phyloP scores from a whole-genome alignment of 2,888 invertebrate species.

The Synanthedon tipuliformis region DNA sequence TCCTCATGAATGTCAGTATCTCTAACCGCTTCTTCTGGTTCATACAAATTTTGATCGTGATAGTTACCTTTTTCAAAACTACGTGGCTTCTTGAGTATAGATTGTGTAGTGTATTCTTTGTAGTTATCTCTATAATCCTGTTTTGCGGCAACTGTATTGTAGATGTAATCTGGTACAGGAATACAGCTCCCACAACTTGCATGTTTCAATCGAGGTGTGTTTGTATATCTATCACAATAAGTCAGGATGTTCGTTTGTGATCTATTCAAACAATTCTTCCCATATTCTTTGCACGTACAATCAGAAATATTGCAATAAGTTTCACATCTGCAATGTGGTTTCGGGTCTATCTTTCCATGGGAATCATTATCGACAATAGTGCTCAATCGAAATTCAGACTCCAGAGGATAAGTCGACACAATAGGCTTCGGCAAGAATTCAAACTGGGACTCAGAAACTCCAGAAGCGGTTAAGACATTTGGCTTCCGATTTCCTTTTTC shows the following conservation, averaged over 20 bases:
- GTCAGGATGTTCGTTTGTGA: not conserved
- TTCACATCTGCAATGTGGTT: not conserved
- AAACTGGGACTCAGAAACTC: not conserved
- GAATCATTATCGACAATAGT: too few relatives aligned
- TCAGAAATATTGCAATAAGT: not conserved
- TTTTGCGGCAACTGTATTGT: not conserved
- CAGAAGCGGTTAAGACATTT: not conserved
- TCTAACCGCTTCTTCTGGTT: constrained; percentile 13
- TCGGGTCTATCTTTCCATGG: too few relatives aligned
- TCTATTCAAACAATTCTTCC: not conserved
- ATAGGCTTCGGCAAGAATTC: too few relatives aligned
- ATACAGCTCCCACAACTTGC: not conserved
- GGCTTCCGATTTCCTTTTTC: not conserved
- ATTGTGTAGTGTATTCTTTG: not conserved
- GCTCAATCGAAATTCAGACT: too few relatives aligned
- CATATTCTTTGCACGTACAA: not conserved
- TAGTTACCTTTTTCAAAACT: not conserved
- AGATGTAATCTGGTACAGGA: not conserved
- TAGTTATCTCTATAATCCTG: too few relatives aligned
- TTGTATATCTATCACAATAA: not conserved
- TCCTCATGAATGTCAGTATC: constrained; percentile 12
- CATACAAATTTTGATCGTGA: not conserved
- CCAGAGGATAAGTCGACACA: too few relatives aligned
- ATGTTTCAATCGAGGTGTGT: not conserved
- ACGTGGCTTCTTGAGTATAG: not conserved